phyloP scores from a whole-genome alignment of 2,888 invertebrate species.

The Latrodectus hesperus region DNA sequence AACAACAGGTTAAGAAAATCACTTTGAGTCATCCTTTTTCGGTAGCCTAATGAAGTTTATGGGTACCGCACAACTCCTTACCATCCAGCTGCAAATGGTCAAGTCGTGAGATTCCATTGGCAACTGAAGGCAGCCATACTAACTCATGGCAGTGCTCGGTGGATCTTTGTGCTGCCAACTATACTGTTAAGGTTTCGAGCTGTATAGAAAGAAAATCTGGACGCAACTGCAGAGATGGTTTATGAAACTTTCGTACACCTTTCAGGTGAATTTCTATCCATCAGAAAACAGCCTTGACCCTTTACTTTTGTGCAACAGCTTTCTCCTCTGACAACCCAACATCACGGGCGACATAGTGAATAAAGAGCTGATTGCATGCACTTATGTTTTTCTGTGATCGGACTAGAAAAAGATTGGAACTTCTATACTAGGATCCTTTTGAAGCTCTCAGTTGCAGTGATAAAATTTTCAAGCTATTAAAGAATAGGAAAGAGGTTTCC shows the following conservation, averaged over 20 bases:
- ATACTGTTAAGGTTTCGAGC: constrained; percentile 10
- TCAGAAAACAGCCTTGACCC: not conserved
- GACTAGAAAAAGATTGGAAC: not conserved
- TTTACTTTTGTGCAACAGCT: not conserved
- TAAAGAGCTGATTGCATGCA: not conserved
- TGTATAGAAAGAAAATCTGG: not conserved
- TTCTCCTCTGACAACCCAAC: not conserved
- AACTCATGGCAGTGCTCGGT: not conserved
- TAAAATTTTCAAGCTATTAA: not conserved
- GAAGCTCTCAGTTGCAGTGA: not conserved
- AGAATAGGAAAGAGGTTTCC: not conserved
- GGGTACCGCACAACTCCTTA: constrained; percentile 18
- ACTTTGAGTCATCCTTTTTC: constrained; percentile 73
- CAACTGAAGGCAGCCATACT: constrained; percentile 12
- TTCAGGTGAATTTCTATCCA: constrained; percentile 28
- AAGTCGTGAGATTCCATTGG: constrained; percentile 10
- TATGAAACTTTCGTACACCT: constrained; percentile 6
- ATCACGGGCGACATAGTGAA: not conserved
- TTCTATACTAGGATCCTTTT: constrained; percentile 8
- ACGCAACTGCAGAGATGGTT: constrained; percentile 29
- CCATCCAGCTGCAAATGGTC: constrained; percentile 16
- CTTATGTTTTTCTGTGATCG: constrained; percentile 13
- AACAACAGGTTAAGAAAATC: constrained; percentile 49
- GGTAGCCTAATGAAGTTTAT: constrained; percentile 72
- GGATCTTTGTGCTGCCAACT: not conserved